A percentile compares a stretch with the other conserved stretches of the same genome.
Evolutionary conservation across 2,113 vertebrate genomes (phyloP).

Genomic region (Motacilla alba): DNA sequence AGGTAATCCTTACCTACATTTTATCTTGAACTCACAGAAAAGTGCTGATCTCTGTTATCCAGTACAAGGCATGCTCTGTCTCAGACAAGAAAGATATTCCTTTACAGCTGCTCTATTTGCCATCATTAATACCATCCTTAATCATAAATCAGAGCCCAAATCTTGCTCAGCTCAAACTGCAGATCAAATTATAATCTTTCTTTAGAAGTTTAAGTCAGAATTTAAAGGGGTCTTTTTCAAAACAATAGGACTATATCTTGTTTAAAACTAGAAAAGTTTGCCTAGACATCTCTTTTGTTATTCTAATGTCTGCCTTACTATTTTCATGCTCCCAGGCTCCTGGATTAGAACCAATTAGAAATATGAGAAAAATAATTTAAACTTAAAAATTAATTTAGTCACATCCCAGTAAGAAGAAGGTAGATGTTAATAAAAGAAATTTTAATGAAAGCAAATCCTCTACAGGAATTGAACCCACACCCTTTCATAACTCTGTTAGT

Average conservation of each 20-base stretch:
- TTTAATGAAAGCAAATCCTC: slow-evolving; percentile 53
- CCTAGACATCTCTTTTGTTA: neutral
- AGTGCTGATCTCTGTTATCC: neutral
- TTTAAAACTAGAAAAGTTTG: neutral
- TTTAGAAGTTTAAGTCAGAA: neutral
- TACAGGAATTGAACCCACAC: slow-evolving; percentile 16
- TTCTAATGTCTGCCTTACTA: neutral
- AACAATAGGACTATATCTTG: neutral
- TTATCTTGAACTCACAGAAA: neutral
- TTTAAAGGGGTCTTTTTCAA: neutral
- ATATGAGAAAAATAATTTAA: slow-evolving; percentile 46
- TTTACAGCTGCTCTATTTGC: neutral
- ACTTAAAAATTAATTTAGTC: slow-evolving; percentile 34
- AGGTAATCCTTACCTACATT: neutral
- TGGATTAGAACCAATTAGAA: neutral
- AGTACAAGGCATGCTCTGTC: neutral
- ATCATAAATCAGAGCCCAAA: neutral
- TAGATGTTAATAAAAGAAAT: slow-evolving; percentile 42
- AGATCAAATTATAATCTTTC: neutral
- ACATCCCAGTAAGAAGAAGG: neutral
- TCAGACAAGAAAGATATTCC: neutral
- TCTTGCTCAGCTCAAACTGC: neutral
- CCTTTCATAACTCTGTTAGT: neutral
- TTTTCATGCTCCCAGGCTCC: neutral
- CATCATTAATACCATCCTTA: neutral